Evolutionary conservation across 2,113 vertebrate genomes (phyloP).

Genomic region (Naja naja): DNA sequence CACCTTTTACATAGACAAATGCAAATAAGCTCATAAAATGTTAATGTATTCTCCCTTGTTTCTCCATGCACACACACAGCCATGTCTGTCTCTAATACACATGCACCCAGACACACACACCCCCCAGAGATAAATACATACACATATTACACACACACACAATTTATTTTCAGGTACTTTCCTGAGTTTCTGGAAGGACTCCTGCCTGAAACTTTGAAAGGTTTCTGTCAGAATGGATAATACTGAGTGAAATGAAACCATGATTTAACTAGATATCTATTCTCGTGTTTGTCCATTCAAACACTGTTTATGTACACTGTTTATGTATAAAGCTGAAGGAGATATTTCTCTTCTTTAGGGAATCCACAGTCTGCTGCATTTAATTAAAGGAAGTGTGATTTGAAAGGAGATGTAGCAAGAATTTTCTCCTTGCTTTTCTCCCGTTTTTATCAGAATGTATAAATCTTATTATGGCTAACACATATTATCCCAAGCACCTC

Average conservation of each 20-base stretch:
- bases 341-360: slow-evolving; percentile 1
- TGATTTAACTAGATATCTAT: background rate
- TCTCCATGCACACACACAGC: background rate
- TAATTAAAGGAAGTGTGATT: background rate
- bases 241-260: background rate
- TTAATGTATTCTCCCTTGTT: background rate
- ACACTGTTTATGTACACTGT: background rate
- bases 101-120: background rate
- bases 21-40: background rate
- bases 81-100: background rate
- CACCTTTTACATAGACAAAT: background rate
- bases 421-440: background rate
- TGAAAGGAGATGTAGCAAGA: background rate
- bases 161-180: background rate
- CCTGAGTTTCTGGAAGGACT: background rate
- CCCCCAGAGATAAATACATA: background rate
- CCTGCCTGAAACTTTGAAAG: background rate
- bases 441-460: background rate
- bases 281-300: background rate
- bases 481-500: slow-evolving; percentile 2
- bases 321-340: background rate
- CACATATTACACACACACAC: background rate
- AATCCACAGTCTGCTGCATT: background rate
- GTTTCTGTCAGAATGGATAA: too few relatives aligned
- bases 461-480: slow-evolving; percentile 1